Percentiles rank a stretch among this genome's conserved stretches.
Conservation (phyloP, 2,888 invertebrate genomes). For the Clitarchus hookeri region DNA sequence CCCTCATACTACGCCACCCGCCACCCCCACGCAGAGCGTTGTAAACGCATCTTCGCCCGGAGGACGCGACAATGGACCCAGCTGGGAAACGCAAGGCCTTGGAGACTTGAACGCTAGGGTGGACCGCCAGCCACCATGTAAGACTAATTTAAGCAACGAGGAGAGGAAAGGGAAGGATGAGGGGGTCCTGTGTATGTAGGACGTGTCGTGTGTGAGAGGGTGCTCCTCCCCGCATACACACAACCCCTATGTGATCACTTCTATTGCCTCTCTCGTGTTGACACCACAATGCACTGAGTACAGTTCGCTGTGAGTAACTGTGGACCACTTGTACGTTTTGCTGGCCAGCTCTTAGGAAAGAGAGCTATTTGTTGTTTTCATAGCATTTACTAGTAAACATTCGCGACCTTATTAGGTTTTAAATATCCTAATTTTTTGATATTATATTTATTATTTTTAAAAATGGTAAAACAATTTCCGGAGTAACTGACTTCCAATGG, state of each 20-base stretch:
- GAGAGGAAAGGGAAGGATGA: not conserved
- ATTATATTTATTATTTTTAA: no score
- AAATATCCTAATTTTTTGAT: no score
- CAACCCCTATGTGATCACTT: constrained; percentile 23
- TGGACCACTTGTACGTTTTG: not conserved
- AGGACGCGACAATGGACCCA: not conserved
- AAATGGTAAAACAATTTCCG: no score
- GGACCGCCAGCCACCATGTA: constrained; percentile 2
- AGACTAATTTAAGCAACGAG: not conserved
- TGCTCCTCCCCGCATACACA: not conserved
- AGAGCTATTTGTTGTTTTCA: no score
- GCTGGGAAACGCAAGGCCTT: not conserved
- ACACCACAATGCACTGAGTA: constrained; percentile 11
- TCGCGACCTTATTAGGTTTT: no score
- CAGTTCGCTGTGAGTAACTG: not conserved
- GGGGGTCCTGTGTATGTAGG: not conserved
- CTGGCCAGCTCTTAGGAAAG: no score
- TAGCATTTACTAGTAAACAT: no score
- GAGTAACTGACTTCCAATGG: no score
- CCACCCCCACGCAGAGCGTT: not conserved
- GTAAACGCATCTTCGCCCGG: not conserved
- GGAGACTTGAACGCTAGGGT: not conserved
- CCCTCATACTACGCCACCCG: no score
- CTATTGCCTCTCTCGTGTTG: constrained; percentile 23
- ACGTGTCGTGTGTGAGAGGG: constrained; percentile 7